Base-by-base conservation (phyloP, 2,113 vertebrate species). In the Rhinoderma darwinii region DNA sequence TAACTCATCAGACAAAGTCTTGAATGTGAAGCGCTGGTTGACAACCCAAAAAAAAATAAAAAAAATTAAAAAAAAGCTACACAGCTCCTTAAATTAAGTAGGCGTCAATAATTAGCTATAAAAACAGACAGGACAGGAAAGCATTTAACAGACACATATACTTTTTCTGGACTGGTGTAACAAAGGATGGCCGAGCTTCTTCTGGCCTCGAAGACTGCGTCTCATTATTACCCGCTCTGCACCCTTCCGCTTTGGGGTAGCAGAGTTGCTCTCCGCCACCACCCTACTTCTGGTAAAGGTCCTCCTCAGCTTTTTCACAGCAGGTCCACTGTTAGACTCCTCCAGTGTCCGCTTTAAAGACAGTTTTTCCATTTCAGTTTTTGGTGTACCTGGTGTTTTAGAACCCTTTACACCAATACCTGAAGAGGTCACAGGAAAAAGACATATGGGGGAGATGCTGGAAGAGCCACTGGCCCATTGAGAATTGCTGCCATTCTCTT, bases 181-280 rank as follows among this genome's bases (percentile, higher is more conserved):
- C 66, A 96, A 92, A 0, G 94, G 89, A 2, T 51, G 90, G 68
- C 94, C 84, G 3, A 95, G 93, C 84, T 94, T 95, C 90, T 93
- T 95, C 91, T 96, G 96, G 22, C 95, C 94, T 76, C 95, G 90
- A 1, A 95, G 93, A 89, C 95, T 95, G 83, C 96, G 94, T 0
- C 95, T 88, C 93, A 95, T 93, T 1, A 89, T 89, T 12, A 94
- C 93, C 88, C 89, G 91, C 81, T 80, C 91, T 0, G 91, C 54
- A 83, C 89, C 91, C 25, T 89, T 90, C 44, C 94, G 93, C 74
- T 93, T 94, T 0, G 93, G 87, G 0, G 89, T 22, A 0, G 88
- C 0, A 12, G 93, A 78, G 0, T 93, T 88, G 70, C 88, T 89
- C 4, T 92, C 91, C 0, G 91, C 4, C 2, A 86, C 79, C 0